Evolutionary conservation across 2,797 vertebrate species (phyloP).

Genomic region (Cephalopachus bancanus): DNA sequence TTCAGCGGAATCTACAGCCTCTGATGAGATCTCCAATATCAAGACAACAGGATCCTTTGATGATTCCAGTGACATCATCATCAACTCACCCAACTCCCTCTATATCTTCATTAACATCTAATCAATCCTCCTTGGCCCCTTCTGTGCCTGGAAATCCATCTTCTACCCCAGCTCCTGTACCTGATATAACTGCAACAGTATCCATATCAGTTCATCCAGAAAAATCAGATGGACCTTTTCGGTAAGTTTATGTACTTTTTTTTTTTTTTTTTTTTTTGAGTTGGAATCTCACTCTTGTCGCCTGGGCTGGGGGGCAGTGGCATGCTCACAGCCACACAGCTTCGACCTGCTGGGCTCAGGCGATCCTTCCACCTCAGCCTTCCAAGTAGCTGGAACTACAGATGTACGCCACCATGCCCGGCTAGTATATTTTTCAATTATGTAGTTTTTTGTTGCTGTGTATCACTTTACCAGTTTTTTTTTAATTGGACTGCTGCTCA

Average conservation of each 20-base stretch:
- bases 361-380: no score
- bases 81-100: constrained; percentile 86
- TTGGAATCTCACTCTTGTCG: no score
- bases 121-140: constrained; percentile 83
- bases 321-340: no score
- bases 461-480: not conserved
- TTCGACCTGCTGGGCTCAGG: no score
- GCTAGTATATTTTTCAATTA: no score
- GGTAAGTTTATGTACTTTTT: constrained; percentile 82
- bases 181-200: constrained; percentile 88
- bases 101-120: constrained; percentile 84
- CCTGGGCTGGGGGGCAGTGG: no score
- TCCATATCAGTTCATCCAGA: constrained; percentile 89
- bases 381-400: no score
- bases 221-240: constrained; percentile 89
- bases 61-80: constrained; percentile 89
- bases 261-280: no score
- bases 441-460: not conserved
- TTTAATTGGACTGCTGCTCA: not conserved
- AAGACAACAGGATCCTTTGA: constrained; percentile 94
- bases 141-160: constrained; percentile 86
- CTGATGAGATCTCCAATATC: constrained; percentile 88
- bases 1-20: constrained; percentile 89
- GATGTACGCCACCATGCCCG: no score
- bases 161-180: constrained; percentile 84